phyloP scores from a whole-genome alignment of 1,140 invertebrate species.

The Aphidius ervi region DNA sequence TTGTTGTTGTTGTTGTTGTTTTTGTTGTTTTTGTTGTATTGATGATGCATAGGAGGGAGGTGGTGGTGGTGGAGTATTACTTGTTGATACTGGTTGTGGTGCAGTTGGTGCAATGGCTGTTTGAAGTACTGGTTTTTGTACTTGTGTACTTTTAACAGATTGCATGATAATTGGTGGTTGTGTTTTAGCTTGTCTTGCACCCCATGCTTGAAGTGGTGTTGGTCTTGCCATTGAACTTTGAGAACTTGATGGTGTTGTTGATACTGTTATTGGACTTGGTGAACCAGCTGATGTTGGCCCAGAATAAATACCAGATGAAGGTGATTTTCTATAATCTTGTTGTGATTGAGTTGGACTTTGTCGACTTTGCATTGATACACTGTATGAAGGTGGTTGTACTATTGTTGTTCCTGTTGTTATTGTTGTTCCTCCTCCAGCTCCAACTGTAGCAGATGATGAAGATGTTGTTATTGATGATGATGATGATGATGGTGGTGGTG shows the following conservation, averaged over 20 bases:
- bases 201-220: slow-evolving; percentile 70
- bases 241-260: slow-evolving; percentile 56
- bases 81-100: slow-evolving; percentile 58
- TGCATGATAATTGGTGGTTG: slow-evolving; percentile 95
- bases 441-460: slow-evolving; percentile 59
- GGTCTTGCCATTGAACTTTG: slow-evolving; percentile 64
- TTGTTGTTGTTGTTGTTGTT: slow-evolving; percentile 49
- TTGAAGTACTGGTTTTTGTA: slow-evolving; percentile 89
- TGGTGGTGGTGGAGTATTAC: slow-evolving; percentile 59
- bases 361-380: slow-evolving; percentile 77
- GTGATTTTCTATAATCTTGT: slow-evolving; percentile 72
- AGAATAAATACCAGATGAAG: slow-evolving; percentile 76
- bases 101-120: slow-evolving; percentile 86
- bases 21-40: slow-evolving; percentile 67
- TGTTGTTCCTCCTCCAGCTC: slow-evolving; percentile 26
- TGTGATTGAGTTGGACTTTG: slow-evolving; percentile 78
- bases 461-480: slow-evolving; percentile 22
- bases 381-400: slow-evolving; percentile 78
- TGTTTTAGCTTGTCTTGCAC: slow-evolving; percentile 75
- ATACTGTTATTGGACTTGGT: slow-evolving; percentile 76
- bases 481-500: slow-evolving; percentile 54
- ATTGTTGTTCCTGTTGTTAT: slow-evolving; percentile 75
- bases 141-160: slow-evolving; percentile 90
- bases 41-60: slow-evolving; percentile 77
- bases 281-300: slow-evolving; percentile 73